Conservation (phyloP, 2,888 invertebrate genomes). For the Acholoe squamosa region DNA sequence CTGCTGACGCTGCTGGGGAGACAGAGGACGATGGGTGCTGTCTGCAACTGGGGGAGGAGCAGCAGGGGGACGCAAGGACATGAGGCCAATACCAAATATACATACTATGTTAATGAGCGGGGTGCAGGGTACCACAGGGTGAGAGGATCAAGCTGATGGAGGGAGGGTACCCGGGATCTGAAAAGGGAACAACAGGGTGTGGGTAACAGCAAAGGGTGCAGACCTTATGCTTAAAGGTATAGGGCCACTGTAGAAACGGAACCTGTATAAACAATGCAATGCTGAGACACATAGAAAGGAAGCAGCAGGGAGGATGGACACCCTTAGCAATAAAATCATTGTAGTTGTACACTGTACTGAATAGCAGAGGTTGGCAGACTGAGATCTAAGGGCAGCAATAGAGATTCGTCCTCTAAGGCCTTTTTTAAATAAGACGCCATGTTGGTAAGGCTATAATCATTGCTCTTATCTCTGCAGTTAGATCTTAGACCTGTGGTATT, state of each 20-base stretch:
- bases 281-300: too few species aligned
- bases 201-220: background rate
- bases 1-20: background rate
- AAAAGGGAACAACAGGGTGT: background rate
- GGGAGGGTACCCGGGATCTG: background rate
- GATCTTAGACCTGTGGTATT: too few species aligned
- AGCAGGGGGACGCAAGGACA: background rate
- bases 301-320: too few species aligned
- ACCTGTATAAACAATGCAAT: background rate
- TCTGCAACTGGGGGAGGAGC: background rate
- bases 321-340: too few species aligned
- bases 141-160: background rate
- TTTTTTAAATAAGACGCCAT: too few species aligned
- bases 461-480: too few species aligned
- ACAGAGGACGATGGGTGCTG: background rate
- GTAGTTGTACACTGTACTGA: too few species aligned
- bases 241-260: background rate
- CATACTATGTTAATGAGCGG: slow-evolving; percentile 42
- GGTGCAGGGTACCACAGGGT: too few species aligned
- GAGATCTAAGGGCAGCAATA: too few species aligned
- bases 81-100: background rate
- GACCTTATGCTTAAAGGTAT: background rate
- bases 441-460: too few species aligned
- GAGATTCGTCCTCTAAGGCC: too few species aligned
- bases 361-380: too few species aligned